Evolutionary conservation across 2,797 vertebrate genomes (phyloP).

Genomic region (Sebastes paucispinis): DNA sequence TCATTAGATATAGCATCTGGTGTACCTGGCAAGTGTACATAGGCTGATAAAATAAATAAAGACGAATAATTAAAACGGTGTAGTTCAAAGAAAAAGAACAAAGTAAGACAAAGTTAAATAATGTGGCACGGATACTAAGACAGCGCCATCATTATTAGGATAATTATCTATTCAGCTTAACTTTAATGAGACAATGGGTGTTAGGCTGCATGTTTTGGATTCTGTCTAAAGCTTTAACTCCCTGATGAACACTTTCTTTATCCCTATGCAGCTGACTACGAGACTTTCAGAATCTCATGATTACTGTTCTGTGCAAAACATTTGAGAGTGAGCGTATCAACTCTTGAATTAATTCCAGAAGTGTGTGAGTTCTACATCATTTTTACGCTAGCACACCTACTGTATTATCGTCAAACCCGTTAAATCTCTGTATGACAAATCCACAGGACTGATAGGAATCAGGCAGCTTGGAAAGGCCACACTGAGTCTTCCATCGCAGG

Average conservation of each 20-base stretch:
- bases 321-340: background rate
- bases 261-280: background rate
- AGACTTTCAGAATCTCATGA: background rate
- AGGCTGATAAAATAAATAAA: background rate
- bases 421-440: background rate
- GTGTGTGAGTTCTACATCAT: background rate
- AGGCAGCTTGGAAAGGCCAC: background rate
- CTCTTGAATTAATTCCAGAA: background rate
- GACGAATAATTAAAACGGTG: background rate
- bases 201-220: background rate
- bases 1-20: background rate
- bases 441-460: conserved; percentile 5
- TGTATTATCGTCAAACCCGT: background rate
- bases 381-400: background rate
- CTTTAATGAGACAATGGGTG: background rate
- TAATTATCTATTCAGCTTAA: background rate
- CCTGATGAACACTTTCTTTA: background rate
- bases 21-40: background rate
- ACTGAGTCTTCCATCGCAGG: background rate
- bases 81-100: background rate
- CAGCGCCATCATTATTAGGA: background rate
- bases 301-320: background rate
- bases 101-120: background rate
- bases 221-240: background rate
- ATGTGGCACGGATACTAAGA: background rate